These are phyloP conservation scores for Turdus rufiventris DNA, from an alignment of 2,113 vertebrate genomes.

Conservation along the genomic window DNA sequence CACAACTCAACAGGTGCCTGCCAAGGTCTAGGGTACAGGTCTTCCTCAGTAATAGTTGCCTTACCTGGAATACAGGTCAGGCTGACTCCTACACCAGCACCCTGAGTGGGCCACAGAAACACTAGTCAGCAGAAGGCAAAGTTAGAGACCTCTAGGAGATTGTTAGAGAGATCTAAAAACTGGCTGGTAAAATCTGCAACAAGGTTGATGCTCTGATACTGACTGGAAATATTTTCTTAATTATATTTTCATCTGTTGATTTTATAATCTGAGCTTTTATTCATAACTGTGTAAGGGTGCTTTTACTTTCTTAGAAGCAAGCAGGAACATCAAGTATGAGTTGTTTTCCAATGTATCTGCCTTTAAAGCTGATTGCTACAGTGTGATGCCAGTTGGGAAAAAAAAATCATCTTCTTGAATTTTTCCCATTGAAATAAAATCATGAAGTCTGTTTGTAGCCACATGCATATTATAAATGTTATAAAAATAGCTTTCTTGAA, in stretches of 20 bases:
- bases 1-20: too few species aligned
- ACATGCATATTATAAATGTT: background rate
- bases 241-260: background rate
- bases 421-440: background rate
- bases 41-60: too few species aligned
- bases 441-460: background rate
- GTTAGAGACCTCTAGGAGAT: background rate
- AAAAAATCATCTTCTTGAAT: background rate
- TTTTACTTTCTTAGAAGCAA: background rate
- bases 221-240: background rate
- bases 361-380: background rate
- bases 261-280: background rate
- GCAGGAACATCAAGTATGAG: background rate
- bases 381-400: background rate
- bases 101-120: background rate
- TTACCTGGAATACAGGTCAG: too few species aligned
- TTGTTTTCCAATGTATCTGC: background rate
- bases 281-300: background rate
- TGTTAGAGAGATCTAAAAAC: background rate
- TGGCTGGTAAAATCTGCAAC: background rate
- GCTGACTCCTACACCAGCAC: background rate
- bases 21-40: too few species aligned
- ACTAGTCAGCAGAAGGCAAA: background rate
- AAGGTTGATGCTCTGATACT: background rate
- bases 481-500: conserved; percentile 55